Percentiles rank a stretch among this genome's conserved stretches.
phyloP scores from a whole-genome alignment of 2,888 invertebrate genomes.

The Acrobasis suavella region DNA sequence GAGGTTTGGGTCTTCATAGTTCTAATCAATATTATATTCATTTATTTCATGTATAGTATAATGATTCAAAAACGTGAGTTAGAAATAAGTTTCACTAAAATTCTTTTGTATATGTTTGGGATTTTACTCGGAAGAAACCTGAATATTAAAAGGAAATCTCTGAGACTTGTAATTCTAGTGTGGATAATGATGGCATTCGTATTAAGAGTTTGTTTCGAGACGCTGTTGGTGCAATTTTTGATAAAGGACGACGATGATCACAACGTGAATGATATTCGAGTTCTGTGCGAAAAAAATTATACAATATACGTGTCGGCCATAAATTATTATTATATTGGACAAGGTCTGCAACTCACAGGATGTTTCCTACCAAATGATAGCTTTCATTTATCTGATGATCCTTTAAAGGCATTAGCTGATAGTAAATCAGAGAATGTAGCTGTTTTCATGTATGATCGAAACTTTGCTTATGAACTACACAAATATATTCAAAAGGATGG shows the following conservation, averaged over 20 bases:
- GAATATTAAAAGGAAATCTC: neutral
- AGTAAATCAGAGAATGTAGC: constrained; percentile 11
- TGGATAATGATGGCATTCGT: constrained; percentile 17
- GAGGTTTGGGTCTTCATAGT: constrained; percentile 16
- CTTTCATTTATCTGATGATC: constrained; percentile 12
- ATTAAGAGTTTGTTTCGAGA: neutral
- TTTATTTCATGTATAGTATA: constrained; percentile 19
- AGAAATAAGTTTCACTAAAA: constrained; percentile 5
- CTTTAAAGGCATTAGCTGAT: neutral
- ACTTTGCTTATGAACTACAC: neutral
- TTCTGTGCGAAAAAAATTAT: constrained; percentile 11
- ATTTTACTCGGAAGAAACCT: constrained; percentile 12
- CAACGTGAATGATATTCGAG: constrained; percentile 1
- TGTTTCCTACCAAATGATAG: constrained; percentile 10
- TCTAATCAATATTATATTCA: constrained; percentile 16
- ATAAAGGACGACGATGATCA: neutral
- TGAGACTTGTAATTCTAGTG: constrained; percentile 10
- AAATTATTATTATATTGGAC: neutral
- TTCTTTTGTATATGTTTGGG: constrained; percentile 4
- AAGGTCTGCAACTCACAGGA: neutral
- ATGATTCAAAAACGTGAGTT: constrained; percentile 14
- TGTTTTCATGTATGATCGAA: constrained; percentile 6
- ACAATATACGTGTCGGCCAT: constrained; percentile 6
- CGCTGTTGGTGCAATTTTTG: constrained; percentile 7
- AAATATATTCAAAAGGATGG: neutral